phyloP scores from a whole-genome alignment of 2,113 vertebrate species.

The Marmota flaviventris region DNA sequence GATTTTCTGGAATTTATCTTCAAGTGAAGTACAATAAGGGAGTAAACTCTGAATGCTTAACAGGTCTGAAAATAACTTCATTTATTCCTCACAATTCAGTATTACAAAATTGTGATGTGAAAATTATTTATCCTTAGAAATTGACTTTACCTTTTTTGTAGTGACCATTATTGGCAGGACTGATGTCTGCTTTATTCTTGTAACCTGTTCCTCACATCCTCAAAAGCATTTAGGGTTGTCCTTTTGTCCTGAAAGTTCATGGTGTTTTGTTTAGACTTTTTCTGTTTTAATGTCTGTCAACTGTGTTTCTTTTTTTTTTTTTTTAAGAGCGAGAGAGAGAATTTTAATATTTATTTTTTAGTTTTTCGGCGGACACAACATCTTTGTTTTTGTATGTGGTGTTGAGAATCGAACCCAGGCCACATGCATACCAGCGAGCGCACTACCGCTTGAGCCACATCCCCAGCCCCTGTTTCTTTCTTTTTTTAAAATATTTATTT shows the following conservation, averaged over 20 bases:
- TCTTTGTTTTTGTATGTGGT: too few species aligned
- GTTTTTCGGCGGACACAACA: too few species aligned
- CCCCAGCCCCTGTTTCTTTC: too few species aligned
- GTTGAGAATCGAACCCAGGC: too few species aligned
- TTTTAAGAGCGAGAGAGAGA: background rate
- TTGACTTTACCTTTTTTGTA: background rate
- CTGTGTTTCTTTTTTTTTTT: background rate
- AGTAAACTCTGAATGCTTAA: conserved; percentile 6
- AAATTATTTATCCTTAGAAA: conserved; percentile 34
- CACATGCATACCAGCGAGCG: too few species aligned
- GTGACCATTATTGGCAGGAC: background rate
- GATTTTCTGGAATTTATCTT: background rate
- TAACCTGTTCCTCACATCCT: background rate
- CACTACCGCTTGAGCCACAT: too few species aligned
- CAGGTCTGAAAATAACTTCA: background rate
- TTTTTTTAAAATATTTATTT: too few species aligned
- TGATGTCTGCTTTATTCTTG: conserved; percentile 17
- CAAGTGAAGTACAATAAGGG: background rate
- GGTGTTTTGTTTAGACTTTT: background rate
- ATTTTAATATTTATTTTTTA: too few species aligned
- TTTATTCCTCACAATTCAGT: background rate
- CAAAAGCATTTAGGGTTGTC: background rate
- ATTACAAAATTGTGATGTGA: background rate
- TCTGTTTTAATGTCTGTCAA: background rate
- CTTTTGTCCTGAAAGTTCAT: background rate